phyloP scores from a whole-genome alignment of 2,113 vertebrate genomes.

The Strigops habroptila region DNA sequence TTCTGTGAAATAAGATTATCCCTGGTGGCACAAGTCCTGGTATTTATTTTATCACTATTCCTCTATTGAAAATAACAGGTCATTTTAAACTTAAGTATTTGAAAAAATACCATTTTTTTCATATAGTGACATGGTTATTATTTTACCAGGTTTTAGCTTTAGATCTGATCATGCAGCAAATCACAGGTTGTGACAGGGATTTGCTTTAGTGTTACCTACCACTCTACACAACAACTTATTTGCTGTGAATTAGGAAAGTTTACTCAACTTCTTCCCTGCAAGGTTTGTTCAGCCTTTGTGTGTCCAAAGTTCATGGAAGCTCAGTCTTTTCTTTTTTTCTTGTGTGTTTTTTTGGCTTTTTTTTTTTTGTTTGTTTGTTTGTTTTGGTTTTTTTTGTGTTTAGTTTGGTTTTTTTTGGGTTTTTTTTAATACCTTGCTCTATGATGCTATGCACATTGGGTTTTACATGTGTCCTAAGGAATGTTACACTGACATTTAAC shows the following conservation, averaged over 20 bases:
- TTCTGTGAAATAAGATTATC: background rate
- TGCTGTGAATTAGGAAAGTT: background rate
- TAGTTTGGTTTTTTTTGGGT: no score
- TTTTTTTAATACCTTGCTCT: background rate
- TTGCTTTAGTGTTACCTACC: background rate
- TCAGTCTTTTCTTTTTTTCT: background rate
- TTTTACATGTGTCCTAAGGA: background rate
- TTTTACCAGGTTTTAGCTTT: background rate
- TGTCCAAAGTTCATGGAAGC: background rate
- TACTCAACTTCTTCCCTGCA: background rate
- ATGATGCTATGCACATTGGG: background rate
- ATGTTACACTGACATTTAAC: background rate
- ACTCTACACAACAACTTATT: background rate
- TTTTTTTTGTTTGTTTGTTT: background rate
- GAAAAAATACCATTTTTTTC: background rate
- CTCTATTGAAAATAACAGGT: background rate
- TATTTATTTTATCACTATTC: background rate
- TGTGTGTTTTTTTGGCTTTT: no score
- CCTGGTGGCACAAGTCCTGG: background rate
- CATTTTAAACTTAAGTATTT: background rate
- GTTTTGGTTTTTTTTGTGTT: no score
- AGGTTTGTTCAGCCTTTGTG: background rate
- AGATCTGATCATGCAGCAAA: background rate
- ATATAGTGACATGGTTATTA: background rate
- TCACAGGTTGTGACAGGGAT: background rate